Base-by-base conservation (phyloP, 1,140 invertebrate species). In the Medauroidea extradentata region DNA sequence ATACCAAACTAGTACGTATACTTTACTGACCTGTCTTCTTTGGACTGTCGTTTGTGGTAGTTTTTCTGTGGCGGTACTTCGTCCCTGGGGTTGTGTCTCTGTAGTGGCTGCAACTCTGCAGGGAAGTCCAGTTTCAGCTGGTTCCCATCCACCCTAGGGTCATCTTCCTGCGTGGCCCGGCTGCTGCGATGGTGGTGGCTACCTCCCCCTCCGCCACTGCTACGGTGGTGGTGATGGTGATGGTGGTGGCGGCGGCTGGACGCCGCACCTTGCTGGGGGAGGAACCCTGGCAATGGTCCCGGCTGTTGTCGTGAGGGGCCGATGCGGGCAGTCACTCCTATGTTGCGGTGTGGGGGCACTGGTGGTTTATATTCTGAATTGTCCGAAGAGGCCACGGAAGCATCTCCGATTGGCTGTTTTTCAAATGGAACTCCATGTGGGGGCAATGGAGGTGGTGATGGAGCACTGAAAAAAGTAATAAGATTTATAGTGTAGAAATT, bases 261-360 rank as follows among this genome's bases (percentile, higher is more conserved):
- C 29, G 29, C 29, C 29, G 29, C 29, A 27, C 39, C 24, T 8
- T 27, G 48, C 34, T 25, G 59, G 46, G 29, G 14, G 21, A 46
- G 43, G 34, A 60, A 60, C 11, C 59, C 59, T 19, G 60, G 54
- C 13, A 43, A 7, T n/a, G 39, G 41, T 2, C 18, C 50, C 13
- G 50, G 41, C 14, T 46, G 49, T 11, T 4, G 5, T 19, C 52
- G 53, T 1, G 55, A 49, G 18, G 57, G 55, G 21, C 58, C 55
- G 38, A 64, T 65, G 41, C 60, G 65, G 4, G 73, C 66, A 44
- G 69, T 72, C 41, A 83, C 77, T 1, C 81, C 80, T 38, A 85
- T 83, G 73, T 89, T 90, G 49, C 90, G 79, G 69, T 93, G 91
- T 0, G 91, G 91, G 11, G 91, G 91, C 27, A 93, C 88, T 2